These are phyloP conservation scores for Falcunculus frontatus DNA, from an alignment of 2,113 vertebrate genomes.

Conservation along the genomic window DNA sequence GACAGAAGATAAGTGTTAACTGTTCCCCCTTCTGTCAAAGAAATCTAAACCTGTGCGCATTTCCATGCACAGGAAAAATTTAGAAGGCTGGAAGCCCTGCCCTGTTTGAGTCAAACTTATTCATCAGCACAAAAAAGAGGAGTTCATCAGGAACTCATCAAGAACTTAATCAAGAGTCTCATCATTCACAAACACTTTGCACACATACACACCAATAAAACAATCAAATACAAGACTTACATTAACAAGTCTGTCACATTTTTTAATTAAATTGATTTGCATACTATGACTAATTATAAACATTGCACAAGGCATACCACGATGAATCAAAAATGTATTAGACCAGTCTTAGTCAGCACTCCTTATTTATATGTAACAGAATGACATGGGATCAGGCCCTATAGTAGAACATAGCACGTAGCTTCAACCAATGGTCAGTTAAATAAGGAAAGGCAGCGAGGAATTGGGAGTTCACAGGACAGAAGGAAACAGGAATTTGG, in stretches of 20 bases:
- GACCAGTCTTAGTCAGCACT: not conserved
- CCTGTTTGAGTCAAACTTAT: not conserved
- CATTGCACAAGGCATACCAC: not conserved
- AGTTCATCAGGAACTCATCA: not conserved
- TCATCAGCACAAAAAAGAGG: not conserved
- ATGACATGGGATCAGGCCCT: not conserved
- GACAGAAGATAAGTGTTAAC: not conserved
- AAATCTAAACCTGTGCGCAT: not conserved
- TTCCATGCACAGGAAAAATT: not conserved
- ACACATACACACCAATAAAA: not conserved
- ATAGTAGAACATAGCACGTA: rapidly evolving
- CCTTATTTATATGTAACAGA: not conserved
- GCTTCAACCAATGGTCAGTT: not conserved
- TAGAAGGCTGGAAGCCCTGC: not conserved
- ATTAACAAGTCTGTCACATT: not conserved
- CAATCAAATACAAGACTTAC: not conserved
- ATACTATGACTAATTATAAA: not conserved
- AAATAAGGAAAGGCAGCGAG: not conserved
- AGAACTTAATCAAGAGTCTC: not conserved
- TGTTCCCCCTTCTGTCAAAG: not conserved
- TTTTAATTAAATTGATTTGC: not conserved
- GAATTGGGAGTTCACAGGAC: not conserved
- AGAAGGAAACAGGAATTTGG: not conserved
- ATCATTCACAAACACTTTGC: not conserved
- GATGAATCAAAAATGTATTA: not conserved